These are phyloP conservation scores for Lithosia quadra DNA, from an alignment of 2,888 invertebrate genomes.

Conservation along the genomic window DNA sequence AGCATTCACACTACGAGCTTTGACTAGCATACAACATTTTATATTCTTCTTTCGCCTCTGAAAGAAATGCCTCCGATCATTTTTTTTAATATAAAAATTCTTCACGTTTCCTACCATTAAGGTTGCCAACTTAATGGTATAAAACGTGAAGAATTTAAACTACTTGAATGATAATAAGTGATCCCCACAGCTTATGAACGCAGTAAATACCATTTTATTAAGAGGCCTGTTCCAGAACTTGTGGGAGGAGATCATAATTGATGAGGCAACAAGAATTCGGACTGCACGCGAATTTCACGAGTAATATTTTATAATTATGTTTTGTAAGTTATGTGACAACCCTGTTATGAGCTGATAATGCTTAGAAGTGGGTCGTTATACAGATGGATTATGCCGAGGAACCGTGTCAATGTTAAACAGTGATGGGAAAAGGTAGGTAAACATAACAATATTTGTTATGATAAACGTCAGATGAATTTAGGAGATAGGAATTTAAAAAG, in stretches of 20 bases:
- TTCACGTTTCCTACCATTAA: too few species aligned
- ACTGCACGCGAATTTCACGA: too few species aligned
- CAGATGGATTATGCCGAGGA: slow-evolving; percentile 25
- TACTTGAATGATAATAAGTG: too few species aligned
- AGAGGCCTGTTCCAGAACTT: neutral
- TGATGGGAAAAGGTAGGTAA: slow-evolving; percentile 7
- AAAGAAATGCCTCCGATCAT: too few species aligned
- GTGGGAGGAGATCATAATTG: neutral
- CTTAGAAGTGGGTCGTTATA: slow-evolving; percentile 38
- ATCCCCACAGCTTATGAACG: too few species aligned
- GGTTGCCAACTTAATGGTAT: too few species aligned
- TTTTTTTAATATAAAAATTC: too few species aligned
- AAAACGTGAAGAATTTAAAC: too few species aligned
- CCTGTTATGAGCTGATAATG: slow-evolving; percentile 44
- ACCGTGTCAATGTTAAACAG: slow-evolving; percentile 38
- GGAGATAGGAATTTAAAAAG: neutral
- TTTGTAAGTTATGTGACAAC: slow-evolving; percentile 6
- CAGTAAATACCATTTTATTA: neutral
- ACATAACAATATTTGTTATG: neutral
- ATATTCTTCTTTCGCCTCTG: too few species aligned
- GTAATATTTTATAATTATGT: neutral
- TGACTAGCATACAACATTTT: too few species aligned
- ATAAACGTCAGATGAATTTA: neutral
- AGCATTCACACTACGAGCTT: neutral
- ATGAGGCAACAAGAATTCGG: neutral